These are phyloP conservation scores for Pseudomyrmex pallidus DNA, from an alignment of 1,140 invertebrate species.

Conservation along the genomic window DNA sequence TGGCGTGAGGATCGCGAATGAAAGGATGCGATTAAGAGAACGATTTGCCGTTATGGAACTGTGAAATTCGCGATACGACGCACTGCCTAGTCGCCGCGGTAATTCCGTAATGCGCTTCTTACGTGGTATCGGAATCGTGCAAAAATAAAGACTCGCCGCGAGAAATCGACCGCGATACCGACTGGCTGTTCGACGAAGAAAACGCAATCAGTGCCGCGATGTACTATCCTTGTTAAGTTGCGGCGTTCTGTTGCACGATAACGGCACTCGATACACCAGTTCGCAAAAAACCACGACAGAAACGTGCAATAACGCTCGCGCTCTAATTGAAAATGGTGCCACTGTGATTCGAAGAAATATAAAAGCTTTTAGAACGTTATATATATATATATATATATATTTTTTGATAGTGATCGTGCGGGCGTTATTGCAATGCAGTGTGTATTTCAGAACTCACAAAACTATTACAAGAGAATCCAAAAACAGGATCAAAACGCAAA, in stretches of 20 bases:
- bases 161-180: conserved; percentile 11
- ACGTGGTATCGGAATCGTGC: conserved; percentile 9
- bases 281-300: conserved; percentile 13
- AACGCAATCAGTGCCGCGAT: conserved; percentile 43
- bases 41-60: conserved; percentile 23
- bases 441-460: too few relatives aligned
- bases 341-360: conserved; percentile 21
- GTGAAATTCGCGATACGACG: background rate
- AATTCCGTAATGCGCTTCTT: conserved; percentile 47
- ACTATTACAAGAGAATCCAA: too few relatives aligned
- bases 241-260: conserved; percentile 31
- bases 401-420: background rate
- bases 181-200: conserved; percentile 21
- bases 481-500: too few relatives aligned
- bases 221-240: conserved; percentile 31
- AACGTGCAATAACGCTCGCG: conserved; percentile 25
- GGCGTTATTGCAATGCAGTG: too few relatives aligned
- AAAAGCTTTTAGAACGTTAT: background rate
- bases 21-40: conserved; percentile 55
- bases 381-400: background rate
- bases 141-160: conserved; percentile 57
- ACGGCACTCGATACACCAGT: conserved; percentile 5
- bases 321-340: conserved; percentile 29
- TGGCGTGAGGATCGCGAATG: conserved; percentile 10
- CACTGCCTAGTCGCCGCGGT: background rate